Evolutionary conservation across 2,888 invertebrate genomes (phyloP), one percentile per base, ranked within the genome.

Genomic region (Dastarcus helophoroides): DNA sequence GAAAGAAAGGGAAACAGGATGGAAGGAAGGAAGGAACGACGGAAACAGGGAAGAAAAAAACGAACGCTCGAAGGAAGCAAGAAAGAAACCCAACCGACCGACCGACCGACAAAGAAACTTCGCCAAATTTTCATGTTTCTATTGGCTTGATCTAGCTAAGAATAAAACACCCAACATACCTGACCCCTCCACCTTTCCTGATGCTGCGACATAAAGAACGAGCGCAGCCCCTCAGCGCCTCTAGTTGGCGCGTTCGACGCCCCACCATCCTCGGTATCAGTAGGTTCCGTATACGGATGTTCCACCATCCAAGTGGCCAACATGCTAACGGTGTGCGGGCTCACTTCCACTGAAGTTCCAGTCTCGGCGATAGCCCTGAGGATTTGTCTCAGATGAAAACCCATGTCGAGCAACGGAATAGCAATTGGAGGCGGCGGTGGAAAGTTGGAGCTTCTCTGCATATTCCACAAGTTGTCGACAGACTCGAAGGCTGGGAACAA

Each of bases 221-320:
- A n/a, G n/a, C n/a, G n/a, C n/a, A n/a, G n/a, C n/a, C n/a, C n/a
- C n/a, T n/a, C n/a, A n/a, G n/a, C n/a, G n/a, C n/a, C n/a, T n/a
- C n/a, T n/a, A n/a, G n/a, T n/a, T n/a, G n/a, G n/a, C n/a, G n/a
- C n/a, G n/a, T n/a, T n/a, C n/a, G n/a, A n/a, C n/a, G n/a, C n/a
- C n/a, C n/a, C n/a, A 6, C n/a, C 19, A 19, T 19, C 19, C n/a
- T 19, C 19, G 8, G 8, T 19, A 8, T 19, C 33, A 3, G 24
- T 11, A 13, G 22, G 26, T 3, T 31, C 35, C 3, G 31, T 14
- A 14, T 26, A 56, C 0, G 73, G 73, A 53, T 76, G 69, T 42
- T 75, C 74, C 31, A 75, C 53, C 73, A 76, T 73, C 74, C 74
- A 76, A 3, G 69, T 71, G 3, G 72, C 73, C 29, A 76, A 48